These are phyloP conservation scores for Allophyes oxyacanthae DNA, from an alignment of 2,888 invertebrate genomes.

Conservation along the genomic window DNA sequence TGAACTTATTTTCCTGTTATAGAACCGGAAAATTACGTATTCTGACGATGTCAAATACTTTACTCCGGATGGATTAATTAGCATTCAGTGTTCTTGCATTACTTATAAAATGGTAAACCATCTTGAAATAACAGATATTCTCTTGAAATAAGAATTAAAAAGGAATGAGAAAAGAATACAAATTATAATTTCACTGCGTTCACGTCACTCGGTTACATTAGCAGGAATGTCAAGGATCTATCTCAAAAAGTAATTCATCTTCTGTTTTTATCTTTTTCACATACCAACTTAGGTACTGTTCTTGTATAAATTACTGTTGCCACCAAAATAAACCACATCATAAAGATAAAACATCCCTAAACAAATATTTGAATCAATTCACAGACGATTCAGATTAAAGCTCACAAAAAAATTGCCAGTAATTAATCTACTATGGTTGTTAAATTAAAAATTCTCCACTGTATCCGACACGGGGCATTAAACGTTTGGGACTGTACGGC, in stretches of 20 bases:
- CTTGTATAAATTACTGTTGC: background rate
- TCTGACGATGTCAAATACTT: slow-evolving; percentile 42
- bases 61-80: slow-evolving; percentile 38
- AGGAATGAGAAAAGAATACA: background rate
- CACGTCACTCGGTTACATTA: no score
- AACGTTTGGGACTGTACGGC: slow-evolving; percentile 72
- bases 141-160: background rate
- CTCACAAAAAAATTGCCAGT: slow-evolving; percentile 50
- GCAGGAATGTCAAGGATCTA: no score
- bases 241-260: no score
- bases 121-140: slow-evolving; percentile 1
- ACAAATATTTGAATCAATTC: slow-evolving; percentile 52
- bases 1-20: slow-evolving; percentile 31
- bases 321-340: slow-evolving; percentile 25
- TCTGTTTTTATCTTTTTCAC: no score
- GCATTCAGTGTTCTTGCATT: slow-evolving; percentile 31
- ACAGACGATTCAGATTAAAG: slow-evolving; percentile 39
- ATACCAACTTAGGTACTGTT: no score
- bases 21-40: slow-evolving; percentile 38
- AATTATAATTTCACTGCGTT: background rate
- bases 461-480: slow-evolving; percentile 74
- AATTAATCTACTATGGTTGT: slow-evolving; percentile 69
- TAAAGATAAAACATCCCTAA: slow-evolving; percentile 37
- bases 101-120: slow-evolving; percentile 3
- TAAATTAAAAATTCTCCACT: slow-evolving; percentile 79